A percentile compares a stretch with the other conserved stretches of the same genome.
phyloP scores from a whole-genome alignment of 2,797 vertebrate genomes.

The Steatocranus sp. region DNA sequence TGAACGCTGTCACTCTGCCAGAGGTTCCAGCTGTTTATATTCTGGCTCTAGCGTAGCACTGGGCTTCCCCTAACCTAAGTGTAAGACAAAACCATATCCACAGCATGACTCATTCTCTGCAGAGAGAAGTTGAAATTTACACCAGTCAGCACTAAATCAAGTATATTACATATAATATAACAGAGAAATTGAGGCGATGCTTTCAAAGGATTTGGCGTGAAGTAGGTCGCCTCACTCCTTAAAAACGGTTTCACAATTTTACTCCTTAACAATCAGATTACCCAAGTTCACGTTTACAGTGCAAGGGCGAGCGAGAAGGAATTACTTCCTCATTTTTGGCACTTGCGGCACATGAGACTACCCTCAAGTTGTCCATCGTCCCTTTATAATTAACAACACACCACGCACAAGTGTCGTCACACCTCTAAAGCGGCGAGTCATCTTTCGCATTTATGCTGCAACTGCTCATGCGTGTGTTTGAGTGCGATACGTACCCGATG shows the following conservation, averaged over 20 bases:
- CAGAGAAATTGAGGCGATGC: conserved; percentile 3
- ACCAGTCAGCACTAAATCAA: conserved; percentile 55
- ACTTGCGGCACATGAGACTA: conserved; percentile 3
- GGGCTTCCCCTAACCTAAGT: conserved; percentile 59
- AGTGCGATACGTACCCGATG: not conserved
- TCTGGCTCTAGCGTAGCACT: conserved; percentile 22
- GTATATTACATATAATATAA: not conserved
- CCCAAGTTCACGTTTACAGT: not conserved
- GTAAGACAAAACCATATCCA: conserved; percentile 35
- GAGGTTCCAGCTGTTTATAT: conserved; percentile 67
- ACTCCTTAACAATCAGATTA: conserved; percentile 5
- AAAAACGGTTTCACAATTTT: not conserved
- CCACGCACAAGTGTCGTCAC: not conserved
- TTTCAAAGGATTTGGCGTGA: conserved; percentile 25
- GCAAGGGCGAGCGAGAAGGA: conserved; percentile 17
- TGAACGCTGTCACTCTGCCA: conserved; percentile 39
- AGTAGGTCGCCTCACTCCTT: not conserved
- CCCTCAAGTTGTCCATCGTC: not conserved
- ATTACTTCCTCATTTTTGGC: conserved; percentile 1
- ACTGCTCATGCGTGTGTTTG: not conserved
- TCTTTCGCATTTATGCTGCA: conserved; percentile 7
- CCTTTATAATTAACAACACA: conserved; percentile 26
- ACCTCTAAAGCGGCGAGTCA: not conserved
- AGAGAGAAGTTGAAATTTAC: conserved; percentile 30
- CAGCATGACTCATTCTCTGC: conserved; percentile 46